phyloP scores from a whole-genome alignment of 2,797 vertebrate species.

The Neosalanx taihuensis region DNA sequence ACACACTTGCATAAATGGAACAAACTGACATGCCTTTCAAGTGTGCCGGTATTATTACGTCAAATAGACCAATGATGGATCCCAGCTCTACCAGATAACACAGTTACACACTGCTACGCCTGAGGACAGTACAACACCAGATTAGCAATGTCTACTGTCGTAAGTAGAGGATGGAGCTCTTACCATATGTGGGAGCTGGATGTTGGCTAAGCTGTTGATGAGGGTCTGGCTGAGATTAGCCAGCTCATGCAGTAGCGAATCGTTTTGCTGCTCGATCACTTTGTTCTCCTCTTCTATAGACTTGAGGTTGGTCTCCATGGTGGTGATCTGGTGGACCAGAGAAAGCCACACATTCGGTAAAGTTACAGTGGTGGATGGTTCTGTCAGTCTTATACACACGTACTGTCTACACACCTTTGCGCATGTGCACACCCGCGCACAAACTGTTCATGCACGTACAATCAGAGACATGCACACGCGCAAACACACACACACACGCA shows the following conservation, averaged over 20 bases:
- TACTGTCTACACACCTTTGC: neutral
- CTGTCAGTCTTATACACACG: neutral
- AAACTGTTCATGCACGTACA: neutral
- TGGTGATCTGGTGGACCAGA: conserved; percentile 83
- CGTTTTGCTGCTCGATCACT: conserved; percentile 97
- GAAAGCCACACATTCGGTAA: neutral
- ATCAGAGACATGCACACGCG: neutral
- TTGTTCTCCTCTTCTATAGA: conserved; percentile 99
- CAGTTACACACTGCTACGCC: neutral
- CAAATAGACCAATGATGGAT: neutral
- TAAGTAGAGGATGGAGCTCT: conserved; percentile 45
- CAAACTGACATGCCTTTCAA: conserved; percentile 2
- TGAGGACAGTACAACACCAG: too few relatives aligned
- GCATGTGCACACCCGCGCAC: neutral
- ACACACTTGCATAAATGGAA: conserved; percentile 6
- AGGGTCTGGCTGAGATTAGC: conserved; percentile 98
- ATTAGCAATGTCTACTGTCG: neutral
- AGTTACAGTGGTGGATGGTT: neutral
- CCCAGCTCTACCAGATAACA: neutral
- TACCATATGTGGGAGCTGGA: conserved; percentile 99
- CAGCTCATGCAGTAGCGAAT: conserved; percentile 95
- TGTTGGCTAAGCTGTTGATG: conserved; percentile 97
- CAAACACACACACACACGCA: conserved; percentile 10
- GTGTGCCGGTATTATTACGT: neutral
- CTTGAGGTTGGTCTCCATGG: conserved; percentile 98